Base-by-base conservation (phyloP, 2,797 vertebrate genomes). In the Phylloscopus collybita region DNA sequence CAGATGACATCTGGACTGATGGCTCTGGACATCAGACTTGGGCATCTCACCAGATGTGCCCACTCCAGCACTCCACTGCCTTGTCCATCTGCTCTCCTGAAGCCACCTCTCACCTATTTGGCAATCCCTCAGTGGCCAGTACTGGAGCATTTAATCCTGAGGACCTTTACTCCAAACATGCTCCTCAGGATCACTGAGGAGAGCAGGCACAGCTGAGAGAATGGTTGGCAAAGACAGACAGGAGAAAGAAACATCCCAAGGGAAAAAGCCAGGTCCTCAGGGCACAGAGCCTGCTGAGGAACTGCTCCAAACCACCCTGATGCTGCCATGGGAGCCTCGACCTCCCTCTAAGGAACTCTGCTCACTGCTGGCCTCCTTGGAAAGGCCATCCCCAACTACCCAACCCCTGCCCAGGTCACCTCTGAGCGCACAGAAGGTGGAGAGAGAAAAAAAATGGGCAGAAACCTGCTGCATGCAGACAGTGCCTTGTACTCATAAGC, bases 401-500 rank as follows among this genome's bases (percentile, higher is more conserved):
- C 66, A 32, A 6, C 4, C 34, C 44, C 54, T 29, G 44, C 49
- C 69, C 57, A 67, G 57, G 42, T 49, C 62, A 45, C 51, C 42
- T 44, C 70, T 27, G 54, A 47, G 54, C 40, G 80, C 62, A 54
- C 3, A 1, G 51, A 23, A 69, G 22, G 17, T 10, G 66, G 25
- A 75, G 20, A n/a, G 38, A 38, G 9, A 38, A 38, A 38, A 50
- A 56, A 84, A 38, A 3, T 3, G 40, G 49, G 79, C 42, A 71
- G 59, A 80, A 81, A 60, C 23, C 16, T 56, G 16, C 36, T 44
- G 51, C 54, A 3, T 16, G 29, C 19, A 25, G 30, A 4, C 6
- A 36, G 61, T 1, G 2, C 21, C 6, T 29, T 32, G 66, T 14
- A 4, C 38, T 34, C 4, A 1, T 4, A 13, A 15, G 13, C 3